Percentiles rank a stretch among this genome's conserved stretches.
Evolutionary conservation across 2,888 invertebrate genomes (phyloP).

Genomic region (Dasypolia templi): DNA sequence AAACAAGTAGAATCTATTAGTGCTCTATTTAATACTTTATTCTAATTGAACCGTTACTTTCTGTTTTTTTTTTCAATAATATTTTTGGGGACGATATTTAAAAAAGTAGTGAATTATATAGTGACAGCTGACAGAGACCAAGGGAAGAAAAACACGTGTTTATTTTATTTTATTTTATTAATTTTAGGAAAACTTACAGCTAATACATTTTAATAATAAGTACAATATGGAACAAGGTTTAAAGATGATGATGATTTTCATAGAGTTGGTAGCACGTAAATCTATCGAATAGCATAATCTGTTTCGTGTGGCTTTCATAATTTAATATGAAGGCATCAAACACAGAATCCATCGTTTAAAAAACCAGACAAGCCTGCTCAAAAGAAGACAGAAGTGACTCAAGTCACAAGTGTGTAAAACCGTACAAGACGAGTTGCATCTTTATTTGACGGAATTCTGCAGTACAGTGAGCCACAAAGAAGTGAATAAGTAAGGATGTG

Average conservation of each 20-base stretch:
- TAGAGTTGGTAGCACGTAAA: not conserved
- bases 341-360: not conserved
- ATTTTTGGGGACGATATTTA: not conserved
- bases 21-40: not conserved
- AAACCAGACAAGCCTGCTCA: not conserved
- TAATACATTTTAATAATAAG: too few species aligned
- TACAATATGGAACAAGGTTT: too few species aligned
- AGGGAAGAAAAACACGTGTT: not conserved
- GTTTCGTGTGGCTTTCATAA: not conserved
- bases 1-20: not conserved
- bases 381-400: conserved; percentile 1
- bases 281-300: not conserved
- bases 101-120: not conserved
- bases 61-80: not conserved
- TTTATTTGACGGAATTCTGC: conserved; percentile 26
- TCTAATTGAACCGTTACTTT: not conserved
- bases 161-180: too few species aligned
- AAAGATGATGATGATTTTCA: not conserved
- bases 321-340: not conserved
- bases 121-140: not conserved
- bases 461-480: conserved; percentile 37
- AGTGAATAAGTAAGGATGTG: conserved; percentile 47
- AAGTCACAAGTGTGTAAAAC: conserved; percentile 23
- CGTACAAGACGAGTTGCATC: conserved; percentile 35
- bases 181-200: too few species aligned